Conservation (phyloP, 2,113 vertebrate species). For the Cynocephalus volans region DNA sequence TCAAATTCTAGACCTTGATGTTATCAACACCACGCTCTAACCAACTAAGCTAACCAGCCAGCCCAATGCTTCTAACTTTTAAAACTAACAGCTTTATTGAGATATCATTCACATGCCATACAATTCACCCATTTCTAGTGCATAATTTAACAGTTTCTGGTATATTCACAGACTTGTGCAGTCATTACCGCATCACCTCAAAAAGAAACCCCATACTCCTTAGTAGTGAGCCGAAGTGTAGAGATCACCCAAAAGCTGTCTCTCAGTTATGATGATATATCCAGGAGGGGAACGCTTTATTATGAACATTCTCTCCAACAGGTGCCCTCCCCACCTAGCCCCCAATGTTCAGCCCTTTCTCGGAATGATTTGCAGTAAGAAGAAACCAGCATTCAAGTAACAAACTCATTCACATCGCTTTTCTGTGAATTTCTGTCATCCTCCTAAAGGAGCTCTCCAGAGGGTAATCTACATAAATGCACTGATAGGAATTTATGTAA, state of each 20-base stretch:
- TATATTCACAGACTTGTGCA: not conserved
- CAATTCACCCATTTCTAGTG: not conserved
- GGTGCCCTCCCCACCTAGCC: too few species aligned
- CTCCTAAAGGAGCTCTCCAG: constrained; percentile 12
- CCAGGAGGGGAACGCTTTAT: not conserved
- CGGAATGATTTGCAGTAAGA: not conserved
- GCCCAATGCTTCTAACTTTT: too few species aligned
- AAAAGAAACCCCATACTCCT: not conserved
- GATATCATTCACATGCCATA: not conserved
- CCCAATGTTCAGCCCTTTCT: not conserved
- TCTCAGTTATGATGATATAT: not conserved
- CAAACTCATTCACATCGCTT: not conserved
- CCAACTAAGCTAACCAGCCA: too few species aligned
- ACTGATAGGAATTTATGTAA: not conserved
- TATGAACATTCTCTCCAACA: fast-evolving
- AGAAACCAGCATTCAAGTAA: not conserved
- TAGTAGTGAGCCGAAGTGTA: not conserved
- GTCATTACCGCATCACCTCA: not conserved
- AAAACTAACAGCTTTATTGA: not conserved
- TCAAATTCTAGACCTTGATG: too few species aligned
- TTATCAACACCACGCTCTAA: too few species aligned
- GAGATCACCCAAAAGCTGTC: not conserved
- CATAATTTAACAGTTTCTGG: not conserved
- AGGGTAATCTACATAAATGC: not conserved
- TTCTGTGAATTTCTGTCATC: not conserved